These are phyloP conservation scores for Acanthosepion lycidas DNA, from an alignment of 2,888 invertebrate species.

Conservation along the genomic window DNA sequence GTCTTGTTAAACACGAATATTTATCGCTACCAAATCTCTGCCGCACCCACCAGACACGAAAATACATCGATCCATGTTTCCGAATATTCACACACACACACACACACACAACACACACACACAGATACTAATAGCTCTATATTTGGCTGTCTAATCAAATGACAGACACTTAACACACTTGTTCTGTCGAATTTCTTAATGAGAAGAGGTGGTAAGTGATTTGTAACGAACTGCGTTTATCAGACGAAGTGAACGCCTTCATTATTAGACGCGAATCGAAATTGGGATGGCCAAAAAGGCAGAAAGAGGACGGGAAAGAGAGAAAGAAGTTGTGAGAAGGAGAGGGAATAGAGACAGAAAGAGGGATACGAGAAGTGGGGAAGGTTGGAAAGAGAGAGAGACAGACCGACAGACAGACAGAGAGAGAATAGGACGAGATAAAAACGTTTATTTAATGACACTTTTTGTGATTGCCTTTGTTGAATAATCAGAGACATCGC, in stretches of 20 bases:
- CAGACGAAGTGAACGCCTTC: not conserved
- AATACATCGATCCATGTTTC: no score
- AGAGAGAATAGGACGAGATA: not conserved
- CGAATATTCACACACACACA: no score
- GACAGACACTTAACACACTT: not conserved
- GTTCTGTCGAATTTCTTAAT: not conserved
- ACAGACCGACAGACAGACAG: not conserved
- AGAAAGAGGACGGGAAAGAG: not conserved
- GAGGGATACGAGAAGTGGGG: not conserved
- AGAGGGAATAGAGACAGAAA: not conserved
- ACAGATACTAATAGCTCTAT: not conserved
- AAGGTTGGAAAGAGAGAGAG: not conserved
- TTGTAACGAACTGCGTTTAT: not conserved
- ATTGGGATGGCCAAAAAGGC: not conserved
- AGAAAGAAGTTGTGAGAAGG: not conserved
- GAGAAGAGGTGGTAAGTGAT: not conserved
- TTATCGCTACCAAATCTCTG: no score
- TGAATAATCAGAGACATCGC: slow-evolving; percentile 33
- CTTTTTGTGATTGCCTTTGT: not conserved
- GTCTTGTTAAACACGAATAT: no score
- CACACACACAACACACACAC: no score
- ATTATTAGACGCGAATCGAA: not conserved
- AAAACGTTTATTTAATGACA: not conserved
- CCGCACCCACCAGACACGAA: no score
- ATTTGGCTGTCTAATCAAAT: not conserved